Evolutionary conservation across 2,888 invertebrate species (phyloP).

Genomic region (Adelphocoris suturalis): DNA sequence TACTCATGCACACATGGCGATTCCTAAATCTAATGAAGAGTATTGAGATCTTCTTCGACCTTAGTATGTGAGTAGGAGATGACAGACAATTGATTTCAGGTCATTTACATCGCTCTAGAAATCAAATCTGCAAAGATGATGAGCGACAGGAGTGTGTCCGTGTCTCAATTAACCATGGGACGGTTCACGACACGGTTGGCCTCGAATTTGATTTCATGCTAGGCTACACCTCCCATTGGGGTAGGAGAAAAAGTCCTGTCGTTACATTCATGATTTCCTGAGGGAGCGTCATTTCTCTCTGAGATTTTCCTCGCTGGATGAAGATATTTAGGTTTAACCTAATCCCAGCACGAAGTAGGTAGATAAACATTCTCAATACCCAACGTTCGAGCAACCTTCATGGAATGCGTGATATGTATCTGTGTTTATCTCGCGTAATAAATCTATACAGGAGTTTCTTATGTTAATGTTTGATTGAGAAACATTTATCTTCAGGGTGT

Average conservation of each 20-base stretch:
- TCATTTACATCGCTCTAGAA: neutral
- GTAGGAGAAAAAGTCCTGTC: conserved; percentile 18
- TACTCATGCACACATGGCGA: no score
- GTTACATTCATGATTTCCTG: conserved; percentile 41
- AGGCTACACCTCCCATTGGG: neutral
- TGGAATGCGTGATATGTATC: no score
- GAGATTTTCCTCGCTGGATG: neutral
- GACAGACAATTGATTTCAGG: no score
- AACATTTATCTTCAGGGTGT: no score
- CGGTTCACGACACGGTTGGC: conserved; percentile 5
- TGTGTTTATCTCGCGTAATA: no score
- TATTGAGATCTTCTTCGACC: no score
- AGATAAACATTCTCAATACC: no score
- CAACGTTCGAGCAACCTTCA: no score
- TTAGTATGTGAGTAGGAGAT: no score
- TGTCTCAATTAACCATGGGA: neutral
- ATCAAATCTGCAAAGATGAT: neutral
- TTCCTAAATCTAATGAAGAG: no score
- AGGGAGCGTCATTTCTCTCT: neutral
- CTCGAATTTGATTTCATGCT: conserved; percentile 55
- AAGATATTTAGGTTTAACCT: neutral
- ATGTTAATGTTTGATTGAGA: no score
- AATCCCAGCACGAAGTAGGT: neutral
- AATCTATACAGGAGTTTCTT: no score
- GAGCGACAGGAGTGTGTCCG: neutral